Evolutionary conservation across 2,113 vertebrate species (phyloP).

Genomic region (Todiramphus saurophagus): DNA sequence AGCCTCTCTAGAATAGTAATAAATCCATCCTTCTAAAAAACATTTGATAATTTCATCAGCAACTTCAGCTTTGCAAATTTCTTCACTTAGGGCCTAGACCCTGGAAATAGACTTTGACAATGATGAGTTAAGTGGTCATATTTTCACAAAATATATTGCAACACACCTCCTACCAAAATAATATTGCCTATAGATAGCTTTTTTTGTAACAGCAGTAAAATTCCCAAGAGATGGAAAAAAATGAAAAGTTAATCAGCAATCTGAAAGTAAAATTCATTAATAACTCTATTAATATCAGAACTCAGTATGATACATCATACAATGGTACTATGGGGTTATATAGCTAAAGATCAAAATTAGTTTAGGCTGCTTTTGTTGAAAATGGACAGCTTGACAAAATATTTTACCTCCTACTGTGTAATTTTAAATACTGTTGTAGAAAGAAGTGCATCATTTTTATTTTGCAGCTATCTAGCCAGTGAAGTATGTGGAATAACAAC

Average conservation of each 20-base stretch:
- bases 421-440: not conserved
- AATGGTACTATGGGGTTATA: not conserved
- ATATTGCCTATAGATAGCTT: not conserved
- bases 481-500: not conserved
- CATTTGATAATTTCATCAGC: not conserved
- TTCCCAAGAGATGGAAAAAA: not conserved
- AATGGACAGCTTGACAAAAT: not conserved
- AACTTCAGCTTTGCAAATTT: not conserved
- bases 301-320: not conserved
- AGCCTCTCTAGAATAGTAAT: not conserved
- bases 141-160: slow-evolving; percentile 3
- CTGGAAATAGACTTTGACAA: not conserved
- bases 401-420: not conserved
- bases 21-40: not conserved
- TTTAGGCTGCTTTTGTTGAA: not conserved
- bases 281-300: not conserved
- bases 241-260: not conserved
- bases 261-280: slow-evolving; percentile 9
- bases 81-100: not conserved
- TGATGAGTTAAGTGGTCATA: not conserved
- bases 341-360: not conserved
- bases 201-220: not conserved
- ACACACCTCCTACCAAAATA: not conserved
- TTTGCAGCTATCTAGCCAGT: not conserved
- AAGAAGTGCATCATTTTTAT: not conserved